Evolutionary conservation across 1,140 invertebrate genomes (phyloP).

Genomic region (Drepana arcuata): DNA sequence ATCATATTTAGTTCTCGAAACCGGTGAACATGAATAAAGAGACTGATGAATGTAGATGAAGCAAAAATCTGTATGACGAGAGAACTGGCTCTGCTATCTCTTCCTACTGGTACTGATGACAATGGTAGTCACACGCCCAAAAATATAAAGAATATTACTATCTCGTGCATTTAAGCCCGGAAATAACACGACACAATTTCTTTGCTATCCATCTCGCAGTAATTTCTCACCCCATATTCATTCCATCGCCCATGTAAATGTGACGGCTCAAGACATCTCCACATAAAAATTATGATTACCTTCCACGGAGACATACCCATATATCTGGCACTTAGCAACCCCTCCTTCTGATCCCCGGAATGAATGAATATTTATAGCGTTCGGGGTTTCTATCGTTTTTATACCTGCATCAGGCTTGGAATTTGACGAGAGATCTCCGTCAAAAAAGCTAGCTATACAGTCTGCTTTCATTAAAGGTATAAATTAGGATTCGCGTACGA

Average conservation of each 20-base stretch:
- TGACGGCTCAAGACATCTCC: constrained; percentile 26
- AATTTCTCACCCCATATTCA: constrained; percentile 18
- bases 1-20: no score
- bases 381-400: constrained; percentile 47
- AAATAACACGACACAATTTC: no score
- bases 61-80: no score
- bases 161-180: no score
- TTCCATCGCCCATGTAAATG: constrained; percentile 28
- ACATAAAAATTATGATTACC: constrained; percentile 57
- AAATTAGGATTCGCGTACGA: constrained; percentile 43
- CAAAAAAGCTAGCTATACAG: constrained; percentile 27
- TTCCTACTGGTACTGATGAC: no score
- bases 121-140: no score
- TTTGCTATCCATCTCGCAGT: neutral
- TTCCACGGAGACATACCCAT: constrained; percentile 47
- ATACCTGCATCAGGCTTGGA: constrained; percentile 34
- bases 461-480: constrained; percentile 47
- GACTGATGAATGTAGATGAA: no score
- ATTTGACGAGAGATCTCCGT: constrained; percentile 27
- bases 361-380: constrained; percentile 58
- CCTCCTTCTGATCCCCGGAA: constrained; percentile 25
- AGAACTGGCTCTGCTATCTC: no score
- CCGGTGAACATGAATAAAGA: no score
- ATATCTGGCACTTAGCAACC: constrained; percentile 40
- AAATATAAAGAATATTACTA: no score